Conservation (phyloP, 2,797 vertebrate species). For the Eutrigla gurnardus region DNA sequence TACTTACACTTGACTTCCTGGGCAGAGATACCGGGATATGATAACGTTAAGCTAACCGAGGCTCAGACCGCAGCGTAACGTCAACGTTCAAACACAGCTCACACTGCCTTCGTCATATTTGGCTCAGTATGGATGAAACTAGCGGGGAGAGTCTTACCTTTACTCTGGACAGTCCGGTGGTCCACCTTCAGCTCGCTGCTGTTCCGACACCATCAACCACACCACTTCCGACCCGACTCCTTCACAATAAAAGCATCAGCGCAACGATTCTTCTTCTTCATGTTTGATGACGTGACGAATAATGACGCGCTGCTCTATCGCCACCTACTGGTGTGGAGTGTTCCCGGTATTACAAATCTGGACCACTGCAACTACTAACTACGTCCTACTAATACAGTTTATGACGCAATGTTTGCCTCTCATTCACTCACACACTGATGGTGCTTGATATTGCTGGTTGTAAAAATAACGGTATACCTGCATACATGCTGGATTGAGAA, state of each 20-base stretch:
- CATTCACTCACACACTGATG: too few relatives aligned
- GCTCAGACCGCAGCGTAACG: background rate
- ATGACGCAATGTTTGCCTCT: too few relatives aligned
- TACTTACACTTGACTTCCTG: background rate
- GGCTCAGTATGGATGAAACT: background rate
- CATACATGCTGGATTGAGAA: too few relatives aligned
- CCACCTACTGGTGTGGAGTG: constrained; percentile 27
- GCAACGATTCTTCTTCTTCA: background rate
- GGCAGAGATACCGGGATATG: background rate
- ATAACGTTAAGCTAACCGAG: background rate
- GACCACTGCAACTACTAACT: background rate
- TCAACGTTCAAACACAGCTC: background rate
- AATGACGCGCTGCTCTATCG: background rate
- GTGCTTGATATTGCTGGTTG: too few relatives aligned
- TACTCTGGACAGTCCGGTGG: too few relatives aligned
- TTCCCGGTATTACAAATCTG: background rate
- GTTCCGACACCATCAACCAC: too few relatives aligned
- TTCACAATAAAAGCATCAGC: constrained; percentile 15
- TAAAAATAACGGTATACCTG: too few relatives aligned
- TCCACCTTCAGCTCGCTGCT: background rate
- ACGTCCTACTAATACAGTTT: too few relatives aligned
- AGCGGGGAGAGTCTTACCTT: background rate
- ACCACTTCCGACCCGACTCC: background rate
- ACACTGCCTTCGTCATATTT: background rate
- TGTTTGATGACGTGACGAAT: background rate